Percentiles rank a stretch among this genome's conserved stretches.
These are phyloP conservation scores for Epistrophe eligans DNA, from an alignment of 2,888 invertebrate genomes.

Conservation along the genomic window DNA sequence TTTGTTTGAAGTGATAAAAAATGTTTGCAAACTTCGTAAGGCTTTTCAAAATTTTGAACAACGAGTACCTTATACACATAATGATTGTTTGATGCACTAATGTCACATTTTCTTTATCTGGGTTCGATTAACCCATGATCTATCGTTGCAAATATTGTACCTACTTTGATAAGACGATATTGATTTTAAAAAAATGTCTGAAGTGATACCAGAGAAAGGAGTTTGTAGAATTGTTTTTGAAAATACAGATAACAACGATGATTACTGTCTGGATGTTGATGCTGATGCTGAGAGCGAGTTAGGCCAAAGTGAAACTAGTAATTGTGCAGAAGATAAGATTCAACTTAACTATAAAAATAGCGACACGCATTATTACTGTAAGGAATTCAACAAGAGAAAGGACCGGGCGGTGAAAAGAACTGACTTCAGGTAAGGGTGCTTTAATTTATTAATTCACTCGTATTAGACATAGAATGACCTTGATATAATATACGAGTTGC, in stretches of 20 bases:
- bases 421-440: background rate
- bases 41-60: background rate
- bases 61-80: background rate
- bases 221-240: conserved; percentile 18
- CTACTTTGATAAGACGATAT: conserved; percentile 8
- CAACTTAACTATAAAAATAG: background rate
- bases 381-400: background rate
- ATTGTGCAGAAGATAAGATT: background rate
- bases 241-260: conserved; percentile 19
- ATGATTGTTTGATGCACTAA: background rate
- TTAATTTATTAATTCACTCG: background rate
- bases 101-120: background rate
- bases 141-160: conserved; percentile 1
- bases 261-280: conserved; percentile 12
- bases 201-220: conserved; percentile 15
- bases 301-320: background rate
- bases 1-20: background rate
- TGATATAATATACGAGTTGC: background rate
- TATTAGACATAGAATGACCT: background rate
- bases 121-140: conserved; percentile 25
- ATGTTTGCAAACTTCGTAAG: background rate
- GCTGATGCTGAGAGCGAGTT: conserved; percentile 17
- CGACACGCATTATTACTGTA: too few relatives aligned
- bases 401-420: background rate
- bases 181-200: conserved; percentile 18